These are phyloP conservation scores for Sphaerophoria rueppellii DNA, from an alignment of 2,888 invertebrate genomes.

Conservation along the genomic window DNA sequence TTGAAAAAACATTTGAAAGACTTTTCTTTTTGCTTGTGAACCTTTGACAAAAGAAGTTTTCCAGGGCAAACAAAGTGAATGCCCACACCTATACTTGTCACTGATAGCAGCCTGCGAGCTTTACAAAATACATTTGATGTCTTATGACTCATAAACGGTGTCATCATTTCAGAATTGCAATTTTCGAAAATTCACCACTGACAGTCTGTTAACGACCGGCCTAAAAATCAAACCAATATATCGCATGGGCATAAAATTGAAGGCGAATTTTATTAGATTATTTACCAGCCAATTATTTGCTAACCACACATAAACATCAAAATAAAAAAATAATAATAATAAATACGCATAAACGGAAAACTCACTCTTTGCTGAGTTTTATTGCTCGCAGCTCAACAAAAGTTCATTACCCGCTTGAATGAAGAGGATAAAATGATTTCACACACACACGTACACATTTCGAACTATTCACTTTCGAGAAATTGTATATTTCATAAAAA, in stretches of 20 bases:
- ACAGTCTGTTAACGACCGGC: not conserved
- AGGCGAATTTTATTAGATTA: conserved; percentile 16
- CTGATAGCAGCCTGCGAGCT: no score
- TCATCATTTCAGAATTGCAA: not conserved
- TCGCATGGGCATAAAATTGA: not conserved
- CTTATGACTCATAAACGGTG: conserved; percentile 6
- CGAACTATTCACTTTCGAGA: conserved; percentile 1
- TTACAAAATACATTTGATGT: not conserved
- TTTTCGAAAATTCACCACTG: not conserved
- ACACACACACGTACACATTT: not conserved
- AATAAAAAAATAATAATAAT: no score
- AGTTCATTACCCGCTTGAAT: conserved; percentile 67
- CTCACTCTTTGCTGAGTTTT: conserved; percentile 54
- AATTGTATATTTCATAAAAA: conserved; percentile 12
- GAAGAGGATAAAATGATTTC: conserved; percentile 27
- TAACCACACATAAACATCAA: conserved; percentile 7
- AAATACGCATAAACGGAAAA: conserved; percentile 20
- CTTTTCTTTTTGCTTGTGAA: conserved; percentile 35
- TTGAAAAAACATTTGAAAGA: conserved; percentile 34
- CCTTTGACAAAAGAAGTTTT: conserved; percentile 45
- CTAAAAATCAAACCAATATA: not conserved
- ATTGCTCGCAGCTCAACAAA: conserved; percentile 58
- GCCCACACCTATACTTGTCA: not conserved
- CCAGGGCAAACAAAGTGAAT: conserved; percentile 39
- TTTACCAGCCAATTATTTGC: conserved; percentile 14